Percentiles rank a stretch among this genome's conserved stretches.
phyloP scores from a whole-genome alignment of 1,140 invertebrate species.

The Drepana arcuata region DNA sequence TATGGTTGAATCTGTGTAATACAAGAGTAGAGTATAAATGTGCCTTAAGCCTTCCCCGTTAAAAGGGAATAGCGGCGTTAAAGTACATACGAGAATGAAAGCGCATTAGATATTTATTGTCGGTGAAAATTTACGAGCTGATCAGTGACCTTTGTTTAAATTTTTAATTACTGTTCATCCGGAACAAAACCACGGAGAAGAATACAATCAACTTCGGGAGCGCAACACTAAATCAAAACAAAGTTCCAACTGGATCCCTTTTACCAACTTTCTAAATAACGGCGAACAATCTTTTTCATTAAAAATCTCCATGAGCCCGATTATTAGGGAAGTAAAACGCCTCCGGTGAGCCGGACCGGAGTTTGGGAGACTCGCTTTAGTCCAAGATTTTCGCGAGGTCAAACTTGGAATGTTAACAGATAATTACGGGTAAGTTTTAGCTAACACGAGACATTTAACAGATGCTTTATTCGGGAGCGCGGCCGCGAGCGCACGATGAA shows the following conservation, averaged over 20 bases:
- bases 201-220: constrained; percentile 47
- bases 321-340: constrained; percentile 64
- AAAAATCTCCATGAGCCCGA: constrained; percentile 65
- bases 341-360: constrained; percentile 40
- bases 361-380: constrained; percentile 43
- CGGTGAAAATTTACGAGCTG: no score
- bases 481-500: constrained; percentile 60
- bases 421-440: constrained; percentile 69
- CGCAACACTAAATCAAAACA: constrained; percentile 64
- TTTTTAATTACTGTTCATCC: constrained; percentile 58
- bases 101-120: no score
- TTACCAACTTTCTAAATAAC: constrained; percentile 65
- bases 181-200: constrained; percentile 54
- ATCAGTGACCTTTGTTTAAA: no score
- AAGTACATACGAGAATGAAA: constrained; percentile 1
- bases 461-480: constrained; percentile 64
- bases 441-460: constrained; percentile 69
- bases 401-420: constrained; percentile 70
- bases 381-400: constrained; percentile 59
- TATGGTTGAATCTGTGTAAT: no score
- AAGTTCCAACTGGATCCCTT: constrained; percentile 60
- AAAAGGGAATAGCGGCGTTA: not conserved
- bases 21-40: no score
- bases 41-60: no score
- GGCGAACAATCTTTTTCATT: constrained; percentile 67